These are phyloP conservation scores for Microcaecilia unicolor DNA, from an alignment of 2,797 vertebrate genomes.

Conservation along the genomic window DNA sequence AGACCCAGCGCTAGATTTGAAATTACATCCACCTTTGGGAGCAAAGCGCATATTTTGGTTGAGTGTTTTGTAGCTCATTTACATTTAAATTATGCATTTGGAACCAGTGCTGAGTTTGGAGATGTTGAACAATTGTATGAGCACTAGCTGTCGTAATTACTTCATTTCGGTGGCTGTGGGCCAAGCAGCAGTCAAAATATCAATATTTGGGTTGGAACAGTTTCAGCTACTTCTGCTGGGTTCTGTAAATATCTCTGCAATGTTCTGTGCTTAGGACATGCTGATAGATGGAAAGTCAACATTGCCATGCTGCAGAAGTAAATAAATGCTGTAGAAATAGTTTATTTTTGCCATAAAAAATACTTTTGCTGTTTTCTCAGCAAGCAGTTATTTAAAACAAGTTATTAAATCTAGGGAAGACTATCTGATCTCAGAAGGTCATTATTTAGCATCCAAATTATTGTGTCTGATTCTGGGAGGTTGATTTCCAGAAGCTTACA, in stretches of 20 bases:
- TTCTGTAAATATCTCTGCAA: constrained; percentile 8
- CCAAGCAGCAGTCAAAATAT: constrained; percentile 7
- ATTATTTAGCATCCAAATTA: no score
- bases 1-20: constrained; percentile 1
- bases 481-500: no score
- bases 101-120: constrained; percentile 5
- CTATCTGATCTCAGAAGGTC: no score
- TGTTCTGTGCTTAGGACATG: no score
- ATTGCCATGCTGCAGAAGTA: no score
- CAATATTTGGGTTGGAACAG: constrained; percentile 1
- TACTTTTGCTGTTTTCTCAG: no score
- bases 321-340: no score
- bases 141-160: constrained; percentile 9
- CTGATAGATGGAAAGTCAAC: no score
- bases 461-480: no score
- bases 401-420: no score
- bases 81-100: constrained; percentile 14
- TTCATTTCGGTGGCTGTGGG: background rate
- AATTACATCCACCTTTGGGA: constrained; percentile 13
- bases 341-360: no score
- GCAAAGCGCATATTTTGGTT: constrained; percentile 7
- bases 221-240: background rate
- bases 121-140: constrained; percentile 4
- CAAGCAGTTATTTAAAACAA: no score
- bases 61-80: constrained; percentile 8